These are phyloP conservation scores for Spodoptera littoralis DNA, from an alignment of 2,888 invertebrate species.

Conservation along the genomic window DNA sequence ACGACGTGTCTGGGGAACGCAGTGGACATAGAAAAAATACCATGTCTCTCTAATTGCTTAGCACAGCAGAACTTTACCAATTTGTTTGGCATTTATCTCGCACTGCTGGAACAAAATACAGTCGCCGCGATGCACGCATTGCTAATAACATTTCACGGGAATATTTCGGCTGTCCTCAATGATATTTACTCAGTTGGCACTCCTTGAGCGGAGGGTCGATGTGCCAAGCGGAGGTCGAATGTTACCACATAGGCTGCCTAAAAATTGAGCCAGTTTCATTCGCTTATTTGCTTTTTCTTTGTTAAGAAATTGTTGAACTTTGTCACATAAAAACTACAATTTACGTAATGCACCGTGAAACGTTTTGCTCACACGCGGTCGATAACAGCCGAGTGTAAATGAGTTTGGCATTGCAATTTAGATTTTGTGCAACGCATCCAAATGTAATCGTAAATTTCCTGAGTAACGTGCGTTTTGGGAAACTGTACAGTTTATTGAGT, in stretches of 20 bases:
- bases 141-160: conserved; percentile 44
- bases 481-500: conserved; percentile 11
- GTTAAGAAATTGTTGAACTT: conserved; percentile 46
- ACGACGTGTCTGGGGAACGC: conserved; percentile 37
- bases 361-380: conserved; percentile 31
- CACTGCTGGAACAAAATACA: conserved; percentile 31
- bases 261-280: conserved; percentile 56
- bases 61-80: conserved; percentile 64
- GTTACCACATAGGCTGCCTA: conserved; percentile 51
- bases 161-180: conserved; percentile 31
- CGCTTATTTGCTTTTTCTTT: conserved; percentile 52
- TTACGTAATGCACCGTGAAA: conserved; percentile 37
- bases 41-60: conserved; percentile 65
- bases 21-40: conserved; percentile 44
- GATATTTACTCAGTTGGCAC: conserved; percentile 64
- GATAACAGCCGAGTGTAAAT: conserved; percentile 37
- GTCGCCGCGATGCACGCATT: conserved; percentile 60
- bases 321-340: conserved; percentile 43
- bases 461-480: conserved; percentile 29
- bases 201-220: conserved; percentile 40
- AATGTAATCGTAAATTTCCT: conserved; percentile 43
- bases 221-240: conserved; percentile 41
- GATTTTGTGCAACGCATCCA: conserved; percentile 47
- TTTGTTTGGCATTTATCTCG: conserved; percentile 61
- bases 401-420: conserved; percentile 33